Conservation (phyloP, 2,113 vertebrate genomes). For the Brachyhypopomus gauderio region DNA sequence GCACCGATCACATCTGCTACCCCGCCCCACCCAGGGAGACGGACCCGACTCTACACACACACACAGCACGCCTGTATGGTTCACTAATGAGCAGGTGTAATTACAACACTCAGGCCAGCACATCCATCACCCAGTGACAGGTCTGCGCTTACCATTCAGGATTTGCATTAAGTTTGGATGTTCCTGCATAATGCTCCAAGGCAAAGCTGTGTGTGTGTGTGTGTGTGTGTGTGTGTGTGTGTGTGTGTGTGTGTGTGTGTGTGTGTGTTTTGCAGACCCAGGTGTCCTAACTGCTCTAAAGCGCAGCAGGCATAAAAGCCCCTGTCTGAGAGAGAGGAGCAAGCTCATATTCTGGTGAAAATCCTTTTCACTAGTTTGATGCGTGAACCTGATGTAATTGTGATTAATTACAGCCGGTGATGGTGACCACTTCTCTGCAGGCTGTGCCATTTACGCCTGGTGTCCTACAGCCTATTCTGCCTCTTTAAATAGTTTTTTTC, state of each 20-base stretch:
- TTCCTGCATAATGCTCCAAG: slow-evolving; percentile 4
- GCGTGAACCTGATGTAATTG: slow-evolving; percentile 58
- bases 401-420: slow-evolving; percentile 63
- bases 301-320: too few relatives aligned
- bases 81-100: slow-evolving; percentile 67
- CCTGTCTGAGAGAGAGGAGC: too few relatives aligned
- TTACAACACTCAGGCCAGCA: slow-evolving; percentile 48
- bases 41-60: neutral
- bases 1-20: slow-evolving; percentile 35
- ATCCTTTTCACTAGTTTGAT: slow-evolving; percentile 45
- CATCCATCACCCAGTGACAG: slow-evolving; percentile 52
- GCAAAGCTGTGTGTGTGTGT: neutral
- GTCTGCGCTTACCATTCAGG: slow-evolving; percentile 50
- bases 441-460: slow-evolving; percentile 55
- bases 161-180: slow-evolving; percentile 47
- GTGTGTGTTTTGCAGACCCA: neutral
- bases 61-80: slow-evolving; percentile 40
- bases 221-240: too few relatives aligned
- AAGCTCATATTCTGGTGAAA: neutral
- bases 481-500: slow-evolving; percentile 54
- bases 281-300: too few relatives aligned
- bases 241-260: neutral
- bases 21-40: neutral
- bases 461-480: slow-evolving; percentile 69
- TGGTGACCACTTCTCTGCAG: slow-evolving; percentile 47